Conservation (phyloP, 2,888 invertebrate species). For the Eupithecia dodoneata region DNA sequence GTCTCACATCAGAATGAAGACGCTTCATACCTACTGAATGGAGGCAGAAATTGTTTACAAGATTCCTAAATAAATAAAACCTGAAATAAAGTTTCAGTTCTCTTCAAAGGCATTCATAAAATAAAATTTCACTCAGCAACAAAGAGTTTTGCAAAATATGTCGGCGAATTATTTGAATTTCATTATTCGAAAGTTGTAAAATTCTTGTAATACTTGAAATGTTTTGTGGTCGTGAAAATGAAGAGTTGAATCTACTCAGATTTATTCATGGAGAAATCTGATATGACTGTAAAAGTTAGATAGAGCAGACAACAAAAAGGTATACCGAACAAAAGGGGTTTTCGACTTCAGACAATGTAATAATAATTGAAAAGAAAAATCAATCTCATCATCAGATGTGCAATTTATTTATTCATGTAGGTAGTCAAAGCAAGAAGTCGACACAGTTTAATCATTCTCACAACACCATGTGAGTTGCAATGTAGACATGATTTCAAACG, state of each 20-base stretch:
- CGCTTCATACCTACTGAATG: not conserved
- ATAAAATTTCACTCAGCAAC: constrained; percentile 37
- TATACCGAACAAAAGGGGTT: not conserved
- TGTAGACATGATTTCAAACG: constrained; percentile 11
- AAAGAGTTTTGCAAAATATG: constrained; percentile 29
- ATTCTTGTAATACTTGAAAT: constrained; percentile 21
- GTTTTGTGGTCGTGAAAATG: constrained; percentile 22
- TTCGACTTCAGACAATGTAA: not conserved
- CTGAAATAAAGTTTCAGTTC: constrained; percentile 32
- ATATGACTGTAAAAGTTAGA: not conserved
- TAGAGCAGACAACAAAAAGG: not conserved
- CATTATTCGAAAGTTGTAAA: constrained; percentile 31
- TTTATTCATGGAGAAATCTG: constrained; percentile 12
- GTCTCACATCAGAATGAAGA: not conserved
- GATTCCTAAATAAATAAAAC: constrained; percentile 27
- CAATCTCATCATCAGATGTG: not conserved
- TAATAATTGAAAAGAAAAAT: not conserved
- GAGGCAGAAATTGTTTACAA: not conserved
- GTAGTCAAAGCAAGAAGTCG: not conserved
- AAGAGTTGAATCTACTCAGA: constrained; percentile 12
- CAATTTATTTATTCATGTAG: not conserved
- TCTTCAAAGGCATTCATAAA: constrained; percentile 42
- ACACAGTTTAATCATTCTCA: not conserved
- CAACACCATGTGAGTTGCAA: not conserved
- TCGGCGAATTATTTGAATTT: constrained; percentile 32